phyloP scores from a whole-genome alignment of 2,113 vertebrate genomes.

The Bungarus multicinctus region DNA sequence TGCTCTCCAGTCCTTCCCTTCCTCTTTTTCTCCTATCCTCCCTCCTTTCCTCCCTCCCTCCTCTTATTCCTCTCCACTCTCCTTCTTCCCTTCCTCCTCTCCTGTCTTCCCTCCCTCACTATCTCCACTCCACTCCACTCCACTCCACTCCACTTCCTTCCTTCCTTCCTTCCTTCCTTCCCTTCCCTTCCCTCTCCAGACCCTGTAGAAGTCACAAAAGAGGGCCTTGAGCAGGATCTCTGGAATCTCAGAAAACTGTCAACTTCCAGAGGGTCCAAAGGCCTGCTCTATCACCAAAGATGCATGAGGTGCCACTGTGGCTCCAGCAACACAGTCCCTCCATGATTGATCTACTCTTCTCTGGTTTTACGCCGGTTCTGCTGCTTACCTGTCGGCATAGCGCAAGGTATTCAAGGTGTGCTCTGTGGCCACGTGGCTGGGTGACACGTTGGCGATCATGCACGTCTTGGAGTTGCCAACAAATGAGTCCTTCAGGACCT shows the following conservation, averaged over 20 bases:
- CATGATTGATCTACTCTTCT: neutral
- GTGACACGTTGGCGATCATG: constrained; percentile 93
- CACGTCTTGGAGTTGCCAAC: constrained; percentile 89
- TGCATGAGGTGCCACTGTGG: neutral
- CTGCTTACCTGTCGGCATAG: constrained; percentile 87
- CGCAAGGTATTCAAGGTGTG: constrained; percentile 90
- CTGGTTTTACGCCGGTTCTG: neutral
- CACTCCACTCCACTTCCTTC: too few relatives aligned
- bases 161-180: too few relatives aligned
- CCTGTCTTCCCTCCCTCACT: too few relatives aligned
- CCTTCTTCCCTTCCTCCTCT: too few relatives aligned
- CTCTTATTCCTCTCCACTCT: too few relatives aligned
- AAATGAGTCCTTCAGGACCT: constrained; percentile 94
- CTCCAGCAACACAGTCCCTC: too few relatives aligned
- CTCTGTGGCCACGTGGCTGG: constrained; percentile 82
- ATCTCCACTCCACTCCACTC: too few relatives aligned
- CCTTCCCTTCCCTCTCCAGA: neutral
- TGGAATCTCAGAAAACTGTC: neutral
- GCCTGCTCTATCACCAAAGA: neutral
- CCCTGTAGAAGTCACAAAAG: neutral
- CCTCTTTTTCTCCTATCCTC: too few relatives aligned
- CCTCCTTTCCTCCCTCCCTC: too few relatives aligned
- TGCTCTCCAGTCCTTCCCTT: too few relatives aligned
- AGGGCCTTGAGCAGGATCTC: too few relatives aligned
- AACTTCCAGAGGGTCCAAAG: neutral